Evolutionary conservation across 2,888 invertebrate genomes (phyloP).

Genomic region (Himalopsyche anomala): DNA sequence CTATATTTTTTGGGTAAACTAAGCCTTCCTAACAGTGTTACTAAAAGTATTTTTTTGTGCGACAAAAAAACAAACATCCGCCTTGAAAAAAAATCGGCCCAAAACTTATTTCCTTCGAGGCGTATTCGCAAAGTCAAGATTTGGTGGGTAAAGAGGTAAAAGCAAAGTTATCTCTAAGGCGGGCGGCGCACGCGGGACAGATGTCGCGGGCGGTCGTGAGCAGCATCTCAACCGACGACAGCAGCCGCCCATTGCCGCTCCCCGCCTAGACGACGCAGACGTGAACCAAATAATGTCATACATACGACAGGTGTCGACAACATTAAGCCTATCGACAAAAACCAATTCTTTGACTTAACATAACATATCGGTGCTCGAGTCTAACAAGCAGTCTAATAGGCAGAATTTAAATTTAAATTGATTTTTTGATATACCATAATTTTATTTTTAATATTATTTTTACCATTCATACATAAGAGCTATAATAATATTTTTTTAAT

Average conservation of each 20-base stretch:
- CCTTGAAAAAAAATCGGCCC: background rate
- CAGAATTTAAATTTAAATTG: too few species aligned
- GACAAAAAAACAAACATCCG: slow-evolving; percentile 28
- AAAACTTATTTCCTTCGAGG: slow-evolving; percentile 7
- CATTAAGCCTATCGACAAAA: background rate
- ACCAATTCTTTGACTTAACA: too few species aligned
- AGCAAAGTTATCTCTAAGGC: slow-evolving; percentile 54
- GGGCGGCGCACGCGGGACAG: slow-evolving; percentile 53
- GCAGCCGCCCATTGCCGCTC: slow-evolving; percentile 28
- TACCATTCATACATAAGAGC: too few species aligned
- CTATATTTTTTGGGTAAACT: background rate
- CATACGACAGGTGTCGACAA: slow-evolving; percentile 11
- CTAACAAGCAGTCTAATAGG: too few species aligned
- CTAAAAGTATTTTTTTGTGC: background rate
- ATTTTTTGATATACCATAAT: too few species aligned
- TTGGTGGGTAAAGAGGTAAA: slow-evolving; percentile 43
- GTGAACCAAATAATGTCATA: slow-evolving; percentile 45
- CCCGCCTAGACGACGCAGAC: slow-evolving; percentile 38
- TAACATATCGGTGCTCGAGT: too few species aligned
- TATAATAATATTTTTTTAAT: too few species aligned
- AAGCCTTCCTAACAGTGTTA: background rate
- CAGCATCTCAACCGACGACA: slow-evolving; percentile 46
- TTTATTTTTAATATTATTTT: too few species aligned
- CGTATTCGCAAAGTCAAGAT: slow-evolving; percentile 39
- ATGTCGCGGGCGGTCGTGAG: slow-evolving; percentile 57